Percentiles rank a stretch among this genome's conserved stretches.
phyloP scores from a whole-genome alignment of 2,797 vertebrate genomes.

The Gymnocypris eckloni region DNA sequence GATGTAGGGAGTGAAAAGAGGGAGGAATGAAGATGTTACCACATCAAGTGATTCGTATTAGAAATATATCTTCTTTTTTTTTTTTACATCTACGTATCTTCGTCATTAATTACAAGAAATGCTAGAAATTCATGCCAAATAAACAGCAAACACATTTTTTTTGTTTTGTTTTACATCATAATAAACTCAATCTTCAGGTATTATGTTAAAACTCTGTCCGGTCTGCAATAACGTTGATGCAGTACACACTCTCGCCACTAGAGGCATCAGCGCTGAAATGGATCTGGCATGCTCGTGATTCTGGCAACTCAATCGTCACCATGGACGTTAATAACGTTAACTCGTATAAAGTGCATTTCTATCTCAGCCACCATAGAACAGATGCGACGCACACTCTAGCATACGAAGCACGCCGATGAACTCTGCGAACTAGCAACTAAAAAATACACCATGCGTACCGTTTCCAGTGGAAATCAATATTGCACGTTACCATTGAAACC shows the following conservation, averaged over 20 bases:
- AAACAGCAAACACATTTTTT: constrained; percentile 44
- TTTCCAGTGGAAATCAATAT: constrained; percentile 71
- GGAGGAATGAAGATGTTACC: constrained; percentile 60
- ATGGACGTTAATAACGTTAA: constrained; percentile 46
- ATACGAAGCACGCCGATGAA: constrained; percentile 54
- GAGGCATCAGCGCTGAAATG: constrained; percentile 64
- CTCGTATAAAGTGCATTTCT: constrained; percentile 75
- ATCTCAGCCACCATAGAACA: constrained; percentile 73
- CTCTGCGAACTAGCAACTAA: constrained; percentile 47
- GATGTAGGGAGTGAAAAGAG: not conserved
- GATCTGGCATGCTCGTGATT: constrained; percentile 54
- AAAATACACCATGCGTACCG: constrained; percentile 45
- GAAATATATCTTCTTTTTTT: constrained; percentile 69
- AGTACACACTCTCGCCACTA: constrained; percentile 70
- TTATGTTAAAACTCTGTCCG: constrained; percentile 49
- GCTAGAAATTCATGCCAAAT: constrained; percentile 56
- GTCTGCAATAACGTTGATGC: constrained; percentile 47
- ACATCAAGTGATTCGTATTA: constrained; percentile 76
- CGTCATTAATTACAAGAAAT: constrained; percentile 59
- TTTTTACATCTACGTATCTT: constrained; percentile 52
- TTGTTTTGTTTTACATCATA: constrained; percentile 57
- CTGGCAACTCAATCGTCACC: constrained; percentile 37
- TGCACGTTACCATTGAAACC: constrained; percentile 72
- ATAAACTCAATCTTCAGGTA: constrained; percentile 65
- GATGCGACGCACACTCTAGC: constrained; percentile 63